phyloP scores from a whole-genome alignment of 2,888 invertebrate genomes.

The Fragum whitleyi region DNA sequence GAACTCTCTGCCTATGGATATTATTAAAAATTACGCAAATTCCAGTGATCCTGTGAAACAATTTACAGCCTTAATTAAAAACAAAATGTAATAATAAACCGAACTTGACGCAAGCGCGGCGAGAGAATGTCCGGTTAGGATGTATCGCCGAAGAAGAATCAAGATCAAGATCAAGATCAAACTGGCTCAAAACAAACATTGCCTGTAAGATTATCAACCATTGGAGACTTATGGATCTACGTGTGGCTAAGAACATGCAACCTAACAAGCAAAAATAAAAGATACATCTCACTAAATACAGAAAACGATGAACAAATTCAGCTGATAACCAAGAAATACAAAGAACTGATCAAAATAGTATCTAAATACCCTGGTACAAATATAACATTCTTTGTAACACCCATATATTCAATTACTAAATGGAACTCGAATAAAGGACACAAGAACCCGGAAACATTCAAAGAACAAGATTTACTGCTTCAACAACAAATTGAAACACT shows the following conservation, averaged over 20 bases:
- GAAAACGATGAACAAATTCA: not conserved
- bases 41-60: too few species aligned
- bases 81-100: too few species aligned
- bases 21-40: too few species aligned
- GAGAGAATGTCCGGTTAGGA: too few species aligned
- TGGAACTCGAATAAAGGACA: conserved; percentile 1
- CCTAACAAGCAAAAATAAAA: not conserved
- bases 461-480: not conserved
- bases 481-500: not conserved
- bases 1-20: too few species aligned
- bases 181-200: too few species aligned
- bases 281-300: not conserved
- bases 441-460: conserved; percentile 2
- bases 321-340: not conserved
- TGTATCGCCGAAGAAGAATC: too few species aligned
- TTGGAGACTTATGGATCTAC: not conserved
- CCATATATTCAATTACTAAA: not conserved
- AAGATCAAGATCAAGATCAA: too few species aligned
- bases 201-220: too few species aligned
- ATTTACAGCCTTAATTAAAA: too few species aligned
- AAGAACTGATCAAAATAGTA: not conserved
- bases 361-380: not conserved
- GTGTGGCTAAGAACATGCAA: conserved; percentile 1
- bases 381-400: not conserved
- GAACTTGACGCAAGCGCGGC: too few species aligned